These are phyloP conservation scores for Dasypolia templi DNA, from an alignment of 2,888 invertebrate species.

Conservation along the genomic window DNA sequence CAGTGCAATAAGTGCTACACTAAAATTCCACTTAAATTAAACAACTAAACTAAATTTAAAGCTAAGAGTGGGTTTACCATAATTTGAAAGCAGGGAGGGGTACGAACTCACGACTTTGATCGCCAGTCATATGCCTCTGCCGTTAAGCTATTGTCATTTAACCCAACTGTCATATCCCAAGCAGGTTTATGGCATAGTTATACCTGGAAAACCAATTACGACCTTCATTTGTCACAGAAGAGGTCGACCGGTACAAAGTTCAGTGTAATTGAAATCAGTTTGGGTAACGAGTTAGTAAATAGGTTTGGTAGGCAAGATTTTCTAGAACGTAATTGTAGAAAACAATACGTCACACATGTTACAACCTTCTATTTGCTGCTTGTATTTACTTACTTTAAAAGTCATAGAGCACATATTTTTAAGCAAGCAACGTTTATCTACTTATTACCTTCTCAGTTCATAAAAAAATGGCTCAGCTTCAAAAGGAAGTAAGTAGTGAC, in stretches of 20 bases:
- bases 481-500: slow-evolving; percentile 8
- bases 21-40: slow-evolving; percentile 52
- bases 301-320: slow-evolving; percentile 15
- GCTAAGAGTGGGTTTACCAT: slow-evolving; percentile 29
- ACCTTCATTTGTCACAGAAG: slow-evolving; percentile 52
- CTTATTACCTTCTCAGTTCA: not conserved
- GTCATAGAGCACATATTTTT: slow-evolving; percentile 45
- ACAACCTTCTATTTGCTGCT: slow-evolving; percentile 23
- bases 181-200: slow-evolving; percentile 62
- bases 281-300: slow-evolving; percentile 31
- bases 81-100: slow-evolving; percentile 18
- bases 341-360: slow-evolving; percentile 42
- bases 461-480: not conserved
- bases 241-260: slow-evolving; percentile 48
- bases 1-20: slow-evolving; percentile 36
- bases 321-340: slow-evolving; percentile 4
- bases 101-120: slow-evolving; percentile 32
- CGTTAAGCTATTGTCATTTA: slow-evolving; percentile 51
- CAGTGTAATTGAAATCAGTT: slow-evolving; percentile 51
- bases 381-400: slow-evolving; percentile 8
- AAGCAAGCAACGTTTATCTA: slow-evolving; percentile 1
- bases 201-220: slow-evolving; percentile 58
- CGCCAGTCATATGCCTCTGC: slow-evolving; percentile 38
- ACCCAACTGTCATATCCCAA: slow-evolving; percentile 55
- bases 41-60: slow-evolving; percentile 53